Evolutionary conservation across 2,888 invertebrate species (phyloP), one percentile per base, ranked within the genome.

Genomic region (Ophraella communa): DNA sequence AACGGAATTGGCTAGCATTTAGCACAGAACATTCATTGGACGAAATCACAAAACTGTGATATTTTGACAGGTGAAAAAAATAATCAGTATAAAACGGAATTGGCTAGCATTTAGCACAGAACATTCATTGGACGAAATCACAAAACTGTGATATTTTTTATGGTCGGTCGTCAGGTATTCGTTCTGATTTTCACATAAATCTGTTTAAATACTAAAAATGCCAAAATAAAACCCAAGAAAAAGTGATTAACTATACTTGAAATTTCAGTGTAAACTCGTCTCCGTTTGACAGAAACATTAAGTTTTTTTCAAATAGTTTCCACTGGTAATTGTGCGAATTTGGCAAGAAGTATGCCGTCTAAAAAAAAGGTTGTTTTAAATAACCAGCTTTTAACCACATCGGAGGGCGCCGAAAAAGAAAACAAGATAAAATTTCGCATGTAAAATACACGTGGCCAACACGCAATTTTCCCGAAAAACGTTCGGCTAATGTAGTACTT

Each of bases 381-480:
- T 39, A 23, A 39, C n/a, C 35, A 39, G 14, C 5, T 23, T 39
- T 54, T 54, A 23, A 54, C 35, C 39, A 52, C 52, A 30, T 27
- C 52, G 60, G 42, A 52, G 60, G 61, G 65, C 57, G 61, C 61
- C 65, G 30, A 52, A 52, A 59, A 64, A 63, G 30, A 52, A 52
- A 59, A 64, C 59, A 64, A 64, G 45, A 58, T 47, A 66, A 58
- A 52, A 49, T 55, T 56, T 67, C 51, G 67, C 69, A 62, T 69
- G 69, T 64, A 59, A 54, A 42, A 33, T 49, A 67, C 69, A 69
- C 69, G 69, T 69, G 69, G 61, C 62, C 61, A 51, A 52, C 63
- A 65, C 63, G 69, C 69, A 58, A 69, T 65, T 69, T 63, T 61
- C 47, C n/a, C n/a, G n/a, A 21, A 64, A 66, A 69, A 57, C 51